Base-by-base conservation (phyloP, 2,113 vertebrate genomes). In the Nesoenas mayeri region DNA sequence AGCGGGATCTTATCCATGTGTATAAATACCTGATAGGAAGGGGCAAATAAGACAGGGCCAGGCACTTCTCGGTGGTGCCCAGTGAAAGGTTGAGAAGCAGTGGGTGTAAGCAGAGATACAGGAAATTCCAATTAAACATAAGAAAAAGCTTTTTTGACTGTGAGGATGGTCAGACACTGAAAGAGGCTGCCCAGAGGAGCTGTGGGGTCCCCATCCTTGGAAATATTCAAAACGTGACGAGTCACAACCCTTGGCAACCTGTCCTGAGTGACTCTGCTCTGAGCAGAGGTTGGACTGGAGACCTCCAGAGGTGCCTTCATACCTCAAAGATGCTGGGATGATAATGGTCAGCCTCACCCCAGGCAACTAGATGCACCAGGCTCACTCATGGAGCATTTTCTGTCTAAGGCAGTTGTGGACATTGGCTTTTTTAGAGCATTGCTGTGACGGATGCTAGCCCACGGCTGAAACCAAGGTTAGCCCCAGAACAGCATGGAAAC, bases 401-500 rank as follows among this genome's bases (percentile, higher is more conserved):
- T 73, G 6, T 44, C 38, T 31, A 29, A 82, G 62, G 74, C 58
- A 36, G 7, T 32, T 3, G 1, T 22, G 18, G 38, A 48, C 42
- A 50, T 1, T 0, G 0, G 26, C 11, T 2, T 54, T 69, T 53
- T 56, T 15, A 62, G 56, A 86, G 24, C 17, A 53, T 22, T 73
- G 19, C 48, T 48, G 40, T 51, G 47, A 51, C 11, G 17, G 31
- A 12, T 73, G 19, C 15, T 66, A 25, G 22, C 12, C 15, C 29
- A 50, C 12, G 38, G 32, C 5, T 78, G 40, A 70, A 89, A 62
- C 22, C 50, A 50, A 50, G 34, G 9, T 54, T 9, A 61, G 69
- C 26, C 36, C 12, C 36, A 34, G 29, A 97, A 98, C 96, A 89
- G 96, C 92, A 14, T 72, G 71, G 62, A 98, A 98, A 88, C 97